Percentiles rank a stretch among this genome's conserved stretches.
These are phyloP conservation scores for Cyprinodon brontotheroides DNA, from an alignment of 2,113 vertebrate species.

Conservation along the genomic window DNA sequence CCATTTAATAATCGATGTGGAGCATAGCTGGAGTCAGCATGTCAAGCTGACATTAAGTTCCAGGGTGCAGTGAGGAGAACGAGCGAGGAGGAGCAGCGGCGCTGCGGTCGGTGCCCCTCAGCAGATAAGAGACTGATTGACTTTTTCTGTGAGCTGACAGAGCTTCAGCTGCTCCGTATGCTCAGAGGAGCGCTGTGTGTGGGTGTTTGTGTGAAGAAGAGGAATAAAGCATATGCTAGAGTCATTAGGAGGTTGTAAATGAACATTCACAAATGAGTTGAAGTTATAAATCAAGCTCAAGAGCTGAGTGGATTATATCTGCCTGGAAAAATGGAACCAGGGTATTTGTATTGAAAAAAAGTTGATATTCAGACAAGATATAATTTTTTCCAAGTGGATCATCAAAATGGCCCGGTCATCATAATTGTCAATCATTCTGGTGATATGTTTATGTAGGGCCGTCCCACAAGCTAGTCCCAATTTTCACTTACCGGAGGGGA, in stretches of 20 bases:
- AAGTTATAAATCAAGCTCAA: not conserved
- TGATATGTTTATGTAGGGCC: too few species aligned
- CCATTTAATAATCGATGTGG: constrained; percentile 52
- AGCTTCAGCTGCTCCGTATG: constrained; percentile 18
- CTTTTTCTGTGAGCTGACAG: constrained; percentile 49
- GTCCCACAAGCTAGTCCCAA: too few species aligned
- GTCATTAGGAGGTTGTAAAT: not conserved
- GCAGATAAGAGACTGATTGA: constrained; percentile 53
- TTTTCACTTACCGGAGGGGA: too few species aligned
- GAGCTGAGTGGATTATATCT: not conserved
- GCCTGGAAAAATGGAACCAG: not conserved
- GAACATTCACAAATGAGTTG: not conserved
- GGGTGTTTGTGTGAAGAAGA: not conserved
- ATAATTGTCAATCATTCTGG: too few species aligned
- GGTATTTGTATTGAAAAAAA: not conserved
- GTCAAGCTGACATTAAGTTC: constrained; percentile 64
- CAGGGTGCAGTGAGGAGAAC: constrained; percentile 6
- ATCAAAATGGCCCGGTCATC: too few species aligned
- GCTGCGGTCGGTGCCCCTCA: constrained; percentile 10
- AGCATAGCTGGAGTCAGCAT: constrained; percentile 25
- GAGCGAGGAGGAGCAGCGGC: constrained; percentile 11
- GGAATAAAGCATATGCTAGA: not conserved
- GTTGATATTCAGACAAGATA: not conserved
- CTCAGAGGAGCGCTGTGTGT: not conserved
- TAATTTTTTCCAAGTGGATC: not conserved